Base-by-base conservation (phyloP, 2,888 invertebrate species). In the Imbricaverruca yamaguchii region DNA sequence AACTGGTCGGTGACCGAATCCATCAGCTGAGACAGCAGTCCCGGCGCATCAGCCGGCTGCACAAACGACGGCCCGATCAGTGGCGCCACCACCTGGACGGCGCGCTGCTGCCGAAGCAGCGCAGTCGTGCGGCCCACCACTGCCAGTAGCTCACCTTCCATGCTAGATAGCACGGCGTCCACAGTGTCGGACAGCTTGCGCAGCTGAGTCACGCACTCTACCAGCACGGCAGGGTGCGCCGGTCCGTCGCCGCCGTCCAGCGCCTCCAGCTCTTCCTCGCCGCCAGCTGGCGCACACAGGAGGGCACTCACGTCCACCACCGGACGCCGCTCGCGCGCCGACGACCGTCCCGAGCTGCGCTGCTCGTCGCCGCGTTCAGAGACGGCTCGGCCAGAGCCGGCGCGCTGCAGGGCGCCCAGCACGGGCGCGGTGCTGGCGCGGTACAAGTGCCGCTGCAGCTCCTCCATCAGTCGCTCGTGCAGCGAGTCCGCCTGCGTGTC, bases 111-210 rank as follows among this genome's bases (percentile, higher is more conserved):
- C 56, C 13, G 78, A 23, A 78, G 57, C 56, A 57, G n/a, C 56
- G 8, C 23, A 7, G 78, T 9, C 12, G 57, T 57, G 78, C 78
- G 78, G 12, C 57, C 12, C 78, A 78, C 78, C 56, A 78, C 56
- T 13, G 56, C 18, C 55, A 57, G 55, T 23, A 78, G 78, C 57
- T 78, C 56, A 6, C 23, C 56, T 23, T 57, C 78, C 56, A 78
- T 78, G 56, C 67, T 25, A 21, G 61, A 39, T 55, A 81, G 82
- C 84, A 86, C 85, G 87, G 93, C 93, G 89, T 95, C 94, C 65
- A 96, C 91, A 53, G 95, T 93, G 85, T 94, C 95, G 81, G 94
- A 93, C 85, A 96, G 89, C 87, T 94, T 94, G 81, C 93, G 92
- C 83, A 97, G 88, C 82, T 94, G 91, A 21, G 93, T 93, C 81